Evolutionary conservation across 2,797 vertebrate species (phyloP), one percentile per base, ranked within the genome.

Genomic region (Tapirus indicus): DNA sequence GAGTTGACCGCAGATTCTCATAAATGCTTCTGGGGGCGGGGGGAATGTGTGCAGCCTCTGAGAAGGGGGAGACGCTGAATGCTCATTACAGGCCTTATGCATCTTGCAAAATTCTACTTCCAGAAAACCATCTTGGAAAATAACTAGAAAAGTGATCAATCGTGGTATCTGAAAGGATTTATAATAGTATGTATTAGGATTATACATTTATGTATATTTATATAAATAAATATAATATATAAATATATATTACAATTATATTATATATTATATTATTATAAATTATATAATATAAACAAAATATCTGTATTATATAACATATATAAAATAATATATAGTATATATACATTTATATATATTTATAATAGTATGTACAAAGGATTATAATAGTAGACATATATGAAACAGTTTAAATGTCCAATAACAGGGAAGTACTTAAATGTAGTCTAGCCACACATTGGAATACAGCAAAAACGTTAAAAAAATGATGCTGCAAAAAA

Each of bases 371-470:
- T 38, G 38, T 38, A 38, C 38, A 47, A 60, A 64, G 23, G 29
- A 49, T 68, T 32, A 27, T 47, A 4, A 88, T 12, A 29, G 9
- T 32, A 38, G 1, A 58, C 8, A 0, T 32, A 27, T 17, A 10
- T 5, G 23, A 41, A 20, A 35, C 4, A 13, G 21, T 35, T 25
- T 47, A 44, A 44, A 58, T 35, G 41, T 47, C 75, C 4, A 21
- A 0, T 7, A 25, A 7, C 0, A 20, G 60, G 20, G 32, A 29
- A 66, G 20, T 17, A 5, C 17, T 16, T 12, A 25, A 32, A 5
- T 21, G 6, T 0, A 18, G 29, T 32, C 44, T 25, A 5, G 32
- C 4, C 9, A 7, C 6, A 8, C 7, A 1, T 0, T 16, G 35
- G 13, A 47, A 60, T 62, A 32, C 8, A 10, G 44, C 0, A 12